A percentile compares a stretch with the other conserved stretches of the same genome.
phyloP scores from a whole-genome alignment of 64 coral and sea anemone species.

The Actinia tenebrosa region DNA sequence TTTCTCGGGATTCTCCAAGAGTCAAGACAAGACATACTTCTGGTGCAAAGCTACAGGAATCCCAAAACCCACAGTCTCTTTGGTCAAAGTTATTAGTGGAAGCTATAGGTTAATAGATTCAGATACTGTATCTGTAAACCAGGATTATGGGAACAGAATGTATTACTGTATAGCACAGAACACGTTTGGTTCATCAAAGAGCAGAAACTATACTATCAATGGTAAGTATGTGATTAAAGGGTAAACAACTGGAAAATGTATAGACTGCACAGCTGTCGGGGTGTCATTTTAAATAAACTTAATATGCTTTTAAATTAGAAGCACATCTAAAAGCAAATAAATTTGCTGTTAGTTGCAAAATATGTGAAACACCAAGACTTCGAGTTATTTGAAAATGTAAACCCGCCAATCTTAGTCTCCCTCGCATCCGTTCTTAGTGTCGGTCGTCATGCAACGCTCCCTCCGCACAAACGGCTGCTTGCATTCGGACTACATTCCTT shows the following conservation, averaged over 20 bases:
- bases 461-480: too few species aligned
- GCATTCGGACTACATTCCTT: too few species aligned
- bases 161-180: conserved; percentile 76
- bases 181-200: conserved; percentile 56
- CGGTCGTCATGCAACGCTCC: too few species aligned
- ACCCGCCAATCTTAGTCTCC: too few species aligned
- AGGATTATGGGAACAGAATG: conserved; percentile 45
- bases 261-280: too few species aligned
- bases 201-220: conserved; percentile 34
- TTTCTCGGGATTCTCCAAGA: conserved; percentile 47
- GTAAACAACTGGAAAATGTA: too few species aligned
- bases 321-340: too few species aligned
- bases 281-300: too few species aligned
- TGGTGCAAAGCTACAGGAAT: conserved; percentile 58
- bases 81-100: conserved; percentile 51
- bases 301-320: too few species aligned
- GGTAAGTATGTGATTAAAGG: background rate
- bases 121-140: conserved; percentile 12
- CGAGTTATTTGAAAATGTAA: too few species aligned
- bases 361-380: background rate
- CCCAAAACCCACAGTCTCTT: conserved; percentile 40
- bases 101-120: conserved; percentile 6
- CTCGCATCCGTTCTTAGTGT: too few species aligned
- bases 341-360: background rate
- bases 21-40: conserved; percentile 43